Percentiles rank a stretch among this genome's conserved stretches.
These are phyloP conservation scores for Ochotona curzoniae DNA, from an alignment of 2,113 vertebrate species.

Conservation along the genomic window DNA sequence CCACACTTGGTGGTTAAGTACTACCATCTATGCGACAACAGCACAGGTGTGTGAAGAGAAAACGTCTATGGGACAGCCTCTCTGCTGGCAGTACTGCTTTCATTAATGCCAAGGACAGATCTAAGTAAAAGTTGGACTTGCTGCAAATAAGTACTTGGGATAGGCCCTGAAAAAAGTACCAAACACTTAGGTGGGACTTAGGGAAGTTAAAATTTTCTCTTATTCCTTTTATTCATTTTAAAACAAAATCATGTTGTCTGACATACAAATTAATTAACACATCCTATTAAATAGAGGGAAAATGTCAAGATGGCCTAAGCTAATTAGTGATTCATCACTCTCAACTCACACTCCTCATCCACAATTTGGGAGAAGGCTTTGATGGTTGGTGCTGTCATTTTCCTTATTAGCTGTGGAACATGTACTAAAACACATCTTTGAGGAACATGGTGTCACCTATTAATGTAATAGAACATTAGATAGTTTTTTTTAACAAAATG, in stretches of 20 bases:
- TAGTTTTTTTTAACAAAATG: conserved; percentile 43
- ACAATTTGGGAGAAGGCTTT: conserved; percentile 61
- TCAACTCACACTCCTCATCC: conserved; percentile 57
- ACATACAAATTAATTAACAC: conserved; percentile 75
- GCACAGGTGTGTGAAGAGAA: background rate
- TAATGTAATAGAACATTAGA: conserved; percentile 47
- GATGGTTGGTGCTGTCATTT: conserved; percentile 66
- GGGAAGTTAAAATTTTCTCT: conserved; percentile 39
- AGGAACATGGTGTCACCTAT: conserved; percentile 62
- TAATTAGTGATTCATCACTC: conserved; percentile 68
- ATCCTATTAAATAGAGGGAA: conserved; percentile 63
- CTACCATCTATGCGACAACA: no score
- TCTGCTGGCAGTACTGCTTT: background rate
- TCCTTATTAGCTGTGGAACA: conserved; percentile 51
- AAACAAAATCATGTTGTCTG: conserved; percentile 24
- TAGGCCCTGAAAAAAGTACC: background rate
- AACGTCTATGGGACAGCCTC: background rate
- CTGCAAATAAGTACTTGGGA: background rate
- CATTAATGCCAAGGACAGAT: background rate
- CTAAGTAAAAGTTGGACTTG: background rate
- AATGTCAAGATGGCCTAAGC: conserved; percentile 64
- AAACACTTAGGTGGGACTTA: background rate
- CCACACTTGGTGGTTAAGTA: background rate
- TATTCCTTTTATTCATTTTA: conserved; percentile 52
- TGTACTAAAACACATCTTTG: conserved; percentile 65